Evolutionary conservation across 1,140 invertebrate species (phyloP).

Genomic region (Catajapyx aquilonaris): DNA sequence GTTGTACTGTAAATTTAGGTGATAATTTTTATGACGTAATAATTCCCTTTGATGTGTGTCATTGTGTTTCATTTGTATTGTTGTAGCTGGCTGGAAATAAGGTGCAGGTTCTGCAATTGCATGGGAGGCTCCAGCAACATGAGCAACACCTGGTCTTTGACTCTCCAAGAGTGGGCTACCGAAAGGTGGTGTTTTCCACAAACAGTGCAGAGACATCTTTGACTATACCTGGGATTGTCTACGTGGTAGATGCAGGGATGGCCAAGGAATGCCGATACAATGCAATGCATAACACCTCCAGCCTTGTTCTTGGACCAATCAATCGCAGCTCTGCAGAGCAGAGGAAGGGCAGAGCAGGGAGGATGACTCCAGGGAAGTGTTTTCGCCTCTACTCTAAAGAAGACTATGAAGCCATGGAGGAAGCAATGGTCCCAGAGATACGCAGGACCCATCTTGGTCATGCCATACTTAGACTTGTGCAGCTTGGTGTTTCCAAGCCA

Average conservation of each 20-base stretch:
- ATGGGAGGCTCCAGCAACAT: conserved; percentile 62
- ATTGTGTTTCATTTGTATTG: too few relatives aligned
- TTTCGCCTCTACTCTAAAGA: too few relatives aligned
- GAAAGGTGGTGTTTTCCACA: conserved; percentile 88
- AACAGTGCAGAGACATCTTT: conserved; percentile 97
- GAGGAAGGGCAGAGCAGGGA: conserved; percentile 74
- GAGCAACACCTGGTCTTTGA: conserved; percentile 82
- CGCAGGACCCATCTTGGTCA: too few relatives aligned
- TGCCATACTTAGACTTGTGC: too few relatives aligned
- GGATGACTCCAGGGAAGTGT: conserved; percentile 66
- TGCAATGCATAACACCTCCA: conserved; percentile 59
- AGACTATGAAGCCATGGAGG: too few relatives aligned
- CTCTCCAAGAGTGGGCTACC: conserved; percentile 39
- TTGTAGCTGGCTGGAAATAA: too few relatives aligned
- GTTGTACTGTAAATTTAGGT: too few relatives aligned
- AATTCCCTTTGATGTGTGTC: too few relatives aligned
- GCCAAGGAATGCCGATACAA: conserved; percentile 90
- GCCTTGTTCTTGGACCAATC: conserved; percentile 59
- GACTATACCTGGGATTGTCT: conserved; percentile 73
- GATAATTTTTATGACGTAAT: too few relatives aligned
- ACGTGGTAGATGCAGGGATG: conserved; percentile 91
- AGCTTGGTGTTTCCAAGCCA: too few relatives aligned
- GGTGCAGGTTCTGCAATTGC: too few relatives aligned
- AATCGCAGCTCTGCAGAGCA: conserved; percentile 81
- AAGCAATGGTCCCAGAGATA: too few relatives aligned